Evolutionary conservation across 1,140 invertebrate genomes (phyloP), one percentile per base, ranked within the genome.

Genomic region (Papilio helenus): DNA sequence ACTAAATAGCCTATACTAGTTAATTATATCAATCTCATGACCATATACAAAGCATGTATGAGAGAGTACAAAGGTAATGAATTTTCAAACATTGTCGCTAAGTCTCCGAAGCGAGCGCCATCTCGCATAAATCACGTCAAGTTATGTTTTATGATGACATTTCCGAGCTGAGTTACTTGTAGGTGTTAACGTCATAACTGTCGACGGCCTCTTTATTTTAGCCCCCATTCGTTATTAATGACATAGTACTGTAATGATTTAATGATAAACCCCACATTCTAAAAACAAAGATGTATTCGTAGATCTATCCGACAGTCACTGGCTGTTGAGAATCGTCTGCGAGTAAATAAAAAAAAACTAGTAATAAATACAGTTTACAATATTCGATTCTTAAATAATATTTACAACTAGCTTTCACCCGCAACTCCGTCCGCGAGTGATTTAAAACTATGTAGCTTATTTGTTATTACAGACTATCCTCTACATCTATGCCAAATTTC

Each of bases 101-200:
- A 34, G 34, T 77, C 55, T 61, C 49, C 44, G n/a, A 51, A 34
- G 12, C 9, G 29, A 29, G 39, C 51, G 72, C 29, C 55, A 77
- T 77, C 26, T 55, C 74, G 73, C 71, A 81, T 89, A 89, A 89
- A 87, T 88, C 86, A 90, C 71, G 88, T 88, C 85, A 84, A 77
- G 79, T 84, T 88, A 87, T 90, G 83, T 82, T 90, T 90, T 88
- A 89, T 88, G 86, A 81, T 76, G 84, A 85, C 86, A 85, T 79
- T 79, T 61, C 51, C 23, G 76, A 79, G 73, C 79, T 80, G 81
- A 83, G 85, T 84, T 65, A 83, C 61, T 68, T 18, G 61, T 68
- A 89, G 87, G 89, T 89, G 88, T 91, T 86, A 88, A 89, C 80
- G 86, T 89, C 88, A 88, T 87, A 85, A 84, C 84, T 82, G 87